A percentile compares a stretch with the other conserved stretches of the same genome.
Evolutionary conservation across 2,113 vertebrate species (phyloP).

Genomic region (Lepus americanus): DNA sequence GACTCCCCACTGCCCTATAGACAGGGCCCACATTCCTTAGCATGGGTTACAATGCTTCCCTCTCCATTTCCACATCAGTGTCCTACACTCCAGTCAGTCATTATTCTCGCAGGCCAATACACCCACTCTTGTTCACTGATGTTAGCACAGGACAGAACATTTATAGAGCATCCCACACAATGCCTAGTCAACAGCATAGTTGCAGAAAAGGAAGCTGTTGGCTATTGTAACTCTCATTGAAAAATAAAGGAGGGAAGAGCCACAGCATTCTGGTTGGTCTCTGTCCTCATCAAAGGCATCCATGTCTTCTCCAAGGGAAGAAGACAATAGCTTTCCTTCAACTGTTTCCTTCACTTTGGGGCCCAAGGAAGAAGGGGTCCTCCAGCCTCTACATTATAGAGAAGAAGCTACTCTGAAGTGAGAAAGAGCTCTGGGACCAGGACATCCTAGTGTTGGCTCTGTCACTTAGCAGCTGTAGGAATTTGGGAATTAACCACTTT

Average conservation of each 20-base stretch:
- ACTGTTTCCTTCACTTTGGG: not conserved
- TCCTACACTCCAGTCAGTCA: not conserved
- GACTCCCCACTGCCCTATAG: not conserved
- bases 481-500: not conserved
- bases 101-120: not conserved
- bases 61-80: not conserved
- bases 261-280: not conserved
- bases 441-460: not conserved
- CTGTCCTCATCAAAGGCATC: not conserved
- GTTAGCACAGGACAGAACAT: not conserved
- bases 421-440: not conserved
- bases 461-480: not conserved
- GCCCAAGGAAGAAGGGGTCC: not conserved
- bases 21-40: not conserved
- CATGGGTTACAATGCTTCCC: not conserved
- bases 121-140: not conserved
- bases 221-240: not conserved
- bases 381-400: not conserved
- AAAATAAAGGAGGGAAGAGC: not conserved
- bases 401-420: not conserved
- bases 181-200: too few relatives aligned
- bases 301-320: not conserved
- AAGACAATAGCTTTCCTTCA: not conserved
- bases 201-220: not conserved
- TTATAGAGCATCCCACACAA: not conserved